Percentiles rank a stretch among this genome's conserved stretches.
phyloP scores from a whole-genome alignment of 2,797 vertebrate genomes.

The Lagorchestes hirsutus region DNA sequence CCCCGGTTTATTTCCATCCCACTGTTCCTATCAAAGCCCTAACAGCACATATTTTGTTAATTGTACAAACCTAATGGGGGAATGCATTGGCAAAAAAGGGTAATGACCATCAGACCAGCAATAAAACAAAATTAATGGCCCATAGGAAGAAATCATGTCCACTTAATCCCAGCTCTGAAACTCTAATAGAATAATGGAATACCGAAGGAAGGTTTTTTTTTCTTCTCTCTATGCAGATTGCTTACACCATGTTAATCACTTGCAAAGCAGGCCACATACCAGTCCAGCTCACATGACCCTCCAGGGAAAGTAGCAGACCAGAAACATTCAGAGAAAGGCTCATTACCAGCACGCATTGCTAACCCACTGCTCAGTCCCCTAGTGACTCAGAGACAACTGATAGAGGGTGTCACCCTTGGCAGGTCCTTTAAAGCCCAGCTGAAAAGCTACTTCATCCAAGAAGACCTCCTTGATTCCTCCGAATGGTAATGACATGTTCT shows the following conservation, averaged over 20 bases:
- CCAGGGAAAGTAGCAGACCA: conserved; percentile 81
- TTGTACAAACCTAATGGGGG: conserved; percentile 87
- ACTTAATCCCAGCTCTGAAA: conserved; percentile 87
- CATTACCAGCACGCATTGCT: conserved; percentile 69
- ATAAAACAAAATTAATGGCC: conserved; percentile 90
- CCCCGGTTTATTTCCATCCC: conserved; percentile 77
- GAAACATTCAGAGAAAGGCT: conserved; percentile 78
- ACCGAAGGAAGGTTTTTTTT: conserved; percentile 69
- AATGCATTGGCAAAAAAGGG: conserved; percentile 85
- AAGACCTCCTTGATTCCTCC: background rate
- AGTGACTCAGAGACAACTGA: conserved; percentile 64
- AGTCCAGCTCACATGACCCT: conserved; percentile 79
- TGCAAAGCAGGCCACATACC: conserved; percentile 79
- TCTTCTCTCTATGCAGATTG: conserved; percentile 74
- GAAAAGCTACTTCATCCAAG: background rate
- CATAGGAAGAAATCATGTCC: conserved; percentile 88
- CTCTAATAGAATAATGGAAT: conserved; percentile 84
- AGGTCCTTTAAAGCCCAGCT: background rate
- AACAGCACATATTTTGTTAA: conserved; percentile 85
- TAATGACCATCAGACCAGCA: conserved; percentile 88
- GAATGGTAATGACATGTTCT: background rate
- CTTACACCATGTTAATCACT: conserved; percentile 75
- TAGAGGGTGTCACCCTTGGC: conserved; percentile 23
- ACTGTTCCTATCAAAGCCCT: conserved; percentile 81
- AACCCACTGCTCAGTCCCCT: conserved; percentile 39